phyloP scores from a whole-genome alignment of 1,140 invertebrate species.

The Catajapyx aquilonaris region DNA sequence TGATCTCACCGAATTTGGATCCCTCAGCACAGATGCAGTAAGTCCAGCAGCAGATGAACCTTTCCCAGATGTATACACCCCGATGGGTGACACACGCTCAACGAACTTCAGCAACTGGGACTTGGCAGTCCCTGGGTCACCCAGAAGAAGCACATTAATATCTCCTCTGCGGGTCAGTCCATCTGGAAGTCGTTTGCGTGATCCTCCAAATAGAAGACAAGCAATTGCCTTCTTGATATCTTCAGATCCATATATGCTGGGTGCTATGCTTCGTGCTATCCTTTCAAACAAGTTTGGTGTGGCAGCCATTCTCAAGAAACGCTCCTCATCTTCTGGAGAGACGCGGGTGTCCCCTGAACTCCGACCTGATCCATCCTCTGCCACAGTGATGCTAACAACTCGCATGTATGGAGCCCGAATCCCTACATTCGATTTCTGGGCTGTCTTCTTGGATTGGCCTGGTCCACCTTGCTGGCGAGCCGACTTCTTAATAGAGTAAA shows the following conservation, averaged over 20 bases:
- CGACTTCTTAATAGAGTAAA: conserved; percentile 96
- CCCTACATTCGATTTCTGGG: conserved; percentile 67
- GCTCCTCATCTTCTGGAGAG: conserved; percentile 77
- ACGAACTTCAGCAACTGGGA: conserved; percentile 96
- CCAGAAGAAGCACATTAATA: conserved; percentile 86
- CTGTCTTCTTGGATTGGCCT: too few species aligned
- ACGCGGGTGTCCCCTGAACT: conserved; percentile 23
- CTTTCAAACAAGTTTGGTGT: conserved; percentile 74
- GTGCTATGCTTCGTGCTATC: conserved; percentile 79
- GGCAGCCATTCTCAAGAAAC: conserved; percentile 65
- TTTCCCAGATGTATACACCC: conserved; percentile 96
- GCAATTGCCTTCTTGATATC: conserved; percentile 98
- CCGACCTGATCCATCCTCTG: conserved; percentile 51
- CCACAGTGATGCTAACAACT: conserved; percentile 76
- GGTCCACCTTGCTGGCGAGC: too few species aligned
- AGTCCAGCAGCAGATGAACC: conserved; percentile 96
- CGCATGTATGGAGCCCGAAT: conserved; percentile 85
- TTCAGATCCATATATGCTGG: conserved; percentile 83
- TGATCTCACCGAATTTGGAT: conserved; percentile 59
- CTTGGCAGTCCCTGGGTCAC: conserved; percentile 98
- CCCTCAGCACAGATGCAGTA: conserved; percentile 89
- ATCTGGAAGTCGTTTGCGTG: conserved; percentile 78
- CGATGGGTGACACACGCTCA: conserved; percentile 86
- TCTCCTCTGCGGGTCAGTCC: conserved; percentile 87
- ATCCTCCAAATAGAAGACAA: conserved; percentile 78